Evolutionary conservation across 2,113 vertebrate species (phyloP), one percentile per base, ranked within the genome.

Genomic region (Atractosteus spatula): DNA sequence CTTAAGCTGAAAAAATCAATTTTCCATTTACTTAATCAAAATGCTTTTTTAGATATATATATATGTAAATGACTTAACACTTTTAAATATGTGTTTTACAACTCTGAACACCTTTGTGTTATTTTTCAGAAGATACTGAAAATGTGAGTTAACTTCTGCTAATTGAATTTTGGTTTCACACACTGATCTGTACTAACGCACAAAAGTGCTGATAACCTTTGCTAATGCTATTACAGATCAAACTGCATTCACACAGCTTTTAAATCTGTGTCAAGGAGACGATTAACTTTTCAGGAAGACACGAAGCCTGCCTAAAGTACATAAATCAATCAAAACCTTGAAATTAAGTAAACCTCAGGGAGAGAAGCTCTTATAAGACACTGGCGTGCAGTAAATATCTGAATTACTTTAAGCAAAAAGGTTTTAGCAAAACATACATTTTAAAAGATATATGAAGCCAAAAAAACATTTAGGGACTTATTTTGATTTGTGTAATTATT

Each of bases 81-180:
- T 51, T 5, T 51, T 51, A 51, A 7, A 5, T 51, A 7, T 51
- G 47, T 51, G 47, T 51, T 51, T 51, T 51, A 51, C 47, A 51
- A 51, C 29, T 55, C 3, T 55, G 16, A 51, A 51, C 47, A 11
- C 12, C 4, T 41, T 16, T 41, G 51, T 7, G n/a, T 68, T 68
- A 68, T 55, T 17, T 17, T 54, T 51, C 13, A 29, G 47, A 55
- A n/a, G 43, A 55, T 8, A 55, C 12, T 68, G n/a, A 47, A 66
- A 51, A 29, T 55, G 17, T 47, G 45, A 68, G 66, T 16, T n/a
- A 51, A 68, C 16, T 14, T 68, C 7, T 68, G 29, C 66, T 68
- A 68, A 68, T 55, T 68, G 66, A 68, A 68, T 68, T 55, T 47
- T 68, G 29, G 47, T 54, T 68, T 11, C 47, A 54, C 11, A 68